Evolutionary conservation across 2,888 invertebrate species (phyloP), one percentile per base, ranked within the genome.

Genomic region (Laothoe populi): DNA sequence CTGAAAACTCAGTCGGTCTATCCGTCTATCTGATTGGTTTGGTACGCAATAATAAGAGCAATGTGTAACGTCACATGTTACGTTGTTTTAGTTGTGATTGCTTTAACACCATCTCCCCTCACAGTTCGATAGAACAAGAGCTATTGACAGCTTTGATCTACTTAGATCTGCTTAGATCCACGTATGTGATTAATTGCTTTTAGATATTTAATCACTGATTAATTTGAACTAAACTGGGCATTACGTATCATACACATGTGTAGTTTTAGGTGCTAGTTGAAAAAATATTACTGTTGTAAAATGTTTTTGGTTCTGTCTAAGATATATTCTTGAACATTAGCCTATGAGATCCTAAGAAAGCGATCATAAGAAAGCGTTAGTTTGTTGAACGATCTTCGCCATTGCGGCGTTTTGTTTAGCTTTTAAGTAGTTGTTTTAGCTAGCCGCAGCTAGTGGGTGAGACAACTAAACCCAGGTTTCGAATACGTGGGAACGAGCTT

Each of bases 21-120:
- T 61, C 61, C 46, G 46, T 38, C 16, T 57, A 45, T 46, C 35
- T 57, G 24, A 61, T 57, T 61, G 11, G n/a, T 45, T 23, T 35
- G 2, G 5, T 53, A 53, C 53, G 24, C 16, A 53, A 26, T 13
- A 10, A 13, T 21, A 21, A 4, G 4, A 44, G 19, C n/a, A n/a
- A 5, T 8, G 10, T n/a, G n/a, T n/a, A n/a, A 44, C n/a, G 21
- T 19, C 24, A 26, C 4, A 57, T 61, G 42, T 35, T 49, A n/a
- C 19, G 49, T 42, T 24, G 19, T 16, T 49, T 57, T 24, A 45
- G 11, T 19, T 53, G 19, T n/a, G 19, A 53, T 53, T 53, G 19
- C 10, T 53, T 35, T 19, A 53, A 35, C 19, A 53, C 19, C 53
- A 53, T 5, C 31, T 19, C 26, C 8, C 24, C 24, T 53, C 19